Percentiles rank a stretch among this genome's conserved stretches.
phyloP scores from a whole-genome alignment of 2,888 invertebrate genomes.

The Ectobius pallidus region DNA sequence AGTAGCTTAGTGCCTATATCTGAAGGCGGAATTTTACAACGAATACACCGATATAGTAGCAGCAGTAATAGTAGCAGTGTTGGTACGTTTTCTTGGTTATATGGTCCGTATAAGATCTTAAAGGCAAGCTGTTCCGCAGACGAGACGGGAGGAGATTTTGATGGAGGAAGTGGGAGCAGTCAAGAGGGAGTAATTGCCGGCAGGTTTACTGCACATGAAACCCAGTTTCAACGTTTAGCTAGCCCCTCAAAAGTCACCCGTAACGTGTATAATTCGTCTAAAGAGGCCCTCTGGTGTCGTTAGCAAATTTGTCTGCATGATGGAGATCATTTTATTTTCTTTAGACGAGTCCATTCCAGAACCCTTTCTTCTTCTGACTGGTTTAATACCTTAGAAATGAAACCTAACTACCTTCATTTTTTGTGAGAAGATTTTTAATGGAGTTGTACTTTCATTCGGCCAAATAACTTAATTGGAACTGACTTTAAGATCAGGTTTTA shows the following conservation, averaged over 20 bases:
- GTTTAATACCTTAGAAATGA: no score
- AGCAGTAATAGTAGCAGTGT: neutral
- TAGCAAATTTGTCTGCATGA: constrained; percentile 24
- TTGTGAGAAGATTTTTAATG: no score
- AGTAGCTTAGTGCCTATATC: constrained; percentile 20
- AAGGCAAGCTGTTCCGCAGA: constrained; percentile 16
- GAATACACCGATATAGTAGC: neutral
- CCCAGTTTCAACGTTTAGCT: neutral
- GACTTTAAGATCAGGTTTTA: no score
- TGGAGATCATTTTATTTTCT: constrained; percentile 11
- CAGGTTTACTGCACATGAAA: constrained; percentile 28
- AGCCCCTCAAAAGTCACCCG: constrained; percentile 3
- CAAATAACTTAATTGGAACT: no score
- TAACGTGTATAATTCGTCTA: constrained; percentile 11
- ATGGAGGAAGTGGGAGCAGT: neutral
- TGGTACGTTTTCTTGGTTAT: neutral
- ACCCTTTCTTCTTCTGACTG: no score
- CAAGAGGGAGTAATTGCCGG: constrained; percentile 26
- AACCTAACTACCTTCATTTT: no score
- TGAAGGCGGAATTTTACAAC: constrained; percentile 16
- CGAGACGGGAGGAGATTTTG: neutral
- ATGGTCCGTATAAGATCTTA: constrained; percentile 9
- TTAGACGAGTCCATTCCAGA: neutral
- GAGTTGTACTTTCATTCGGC: no score
- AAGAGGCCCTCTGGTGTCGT: constrained; percentile 17